A percentile compares a stretch with the other conserved stretches of the same genome.
These are phyloP conservation scores for Meloidogyne exigua DNA, from an alignment of 1,140 invertebrate species.

Conservation along the genomic window DNA sequence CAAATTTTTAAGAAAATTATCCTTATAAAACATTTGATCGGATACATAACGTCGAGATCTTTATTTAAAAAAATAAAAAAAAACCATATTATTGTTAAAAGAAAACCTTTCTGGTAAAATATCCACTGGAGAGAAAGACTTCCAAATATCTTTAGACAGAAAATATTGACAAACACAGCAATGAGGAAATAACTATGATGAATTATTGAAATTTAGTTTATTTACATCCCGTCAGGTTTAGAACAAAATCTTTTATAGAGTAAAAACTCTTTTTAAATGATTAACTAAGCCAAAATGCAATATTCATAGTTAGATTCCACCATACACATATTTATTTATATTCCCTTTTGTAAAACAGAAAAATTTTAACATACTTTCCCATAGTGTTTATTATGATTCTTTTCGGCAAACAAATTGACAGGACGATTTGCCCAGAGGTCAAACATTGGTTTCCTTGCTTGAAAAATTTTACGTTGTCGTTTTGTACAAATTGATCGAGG, in stretches of 20 bases:
- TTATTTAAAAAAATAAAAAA: neutral
- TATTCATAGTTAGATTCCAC: too few relatives aligned
- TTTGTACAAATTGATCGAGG: conserved; percentile 17
- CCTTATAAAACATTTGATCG: conserved; percentile 38
- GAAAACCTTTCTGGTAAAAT: conserved; percentile 17
- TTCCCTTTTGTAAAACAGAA: too few relatives aligned
- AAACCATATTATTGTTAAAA: neutral
- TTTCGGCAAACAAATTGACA: conserved; percentile 39
- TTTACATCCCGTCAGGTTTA: too few relatives aligned
- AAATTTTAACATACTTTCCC: too few relatives aligned
- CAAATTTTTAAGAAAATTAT: neutral
- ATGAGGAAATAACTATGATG: conserved; percentile 31
- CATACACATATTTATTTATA: too few relatives aligned
- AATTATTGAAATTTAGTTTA: too few relatives aligned
- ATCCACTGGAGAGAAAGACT: neutral
- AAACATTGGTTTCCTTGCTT: conserved; percentile 29
- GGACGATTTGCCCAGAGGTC: conserved; percentile 35
- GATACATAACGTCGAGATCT: conserved; percentile 35
- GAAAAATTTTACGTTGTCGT: conserved; percentile 27
- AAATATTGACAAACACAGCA: conserved; percentile 41
- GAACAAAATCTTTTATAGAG: too few relatives aligned
- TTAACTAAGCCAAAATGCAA: too few relatives aligned
- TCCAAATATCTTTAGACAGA: conserved; percentile 19
- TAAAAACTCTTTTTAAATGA: too few relatives aligned
- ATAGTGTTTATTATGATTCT: conserved; percentile 17